phyloP scores from a whole-genome alignment of 2,113 vertebrate species.

The Brienomyrus longianalis region DNA sequence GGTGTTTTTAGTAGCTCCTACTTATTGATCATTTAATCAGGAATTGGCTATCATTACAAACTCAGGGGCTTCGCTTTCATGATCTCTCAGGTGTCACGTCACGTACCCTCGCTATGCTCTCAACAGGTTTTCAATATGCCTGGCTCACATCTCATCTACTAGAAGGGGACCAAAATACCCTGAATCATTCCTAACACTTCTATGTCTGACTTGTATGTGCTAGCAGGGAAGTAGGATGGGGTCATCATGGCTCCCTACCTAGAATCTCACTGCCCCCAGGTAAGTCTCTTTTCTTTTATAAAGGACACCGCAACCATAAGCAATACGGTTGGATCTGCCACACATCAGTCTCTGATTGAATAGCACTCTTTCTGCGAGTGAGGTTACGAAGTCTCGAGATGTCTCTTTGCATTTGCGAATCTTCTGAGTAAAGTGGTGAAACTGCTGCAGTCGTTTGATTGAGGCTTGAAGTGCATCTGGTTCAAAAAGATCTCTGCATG shows the following conservation, averaged over 20 bases:
- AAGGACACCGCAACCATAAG: neutral
- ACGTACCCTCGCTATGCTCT: neutral
- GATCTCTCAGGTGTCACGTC: neutral
- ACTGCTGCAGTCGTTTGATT: constrained; percentile 30
- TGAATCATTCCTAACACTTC: neutral
- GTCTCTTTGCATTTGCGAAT: constrained; percentile 31
- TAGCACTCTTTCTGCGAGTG: neutral
- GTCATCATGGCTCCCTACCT: neutral
- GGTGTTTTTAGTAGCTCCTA: neutral
- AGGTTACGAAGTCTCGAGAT: neutral
- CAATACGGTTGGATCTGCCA: neutral
- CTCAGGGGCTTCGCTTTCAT: neutral
- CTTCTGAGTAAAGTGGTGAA: constrained; percentile 49
- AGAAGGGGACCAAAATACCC: neutral
- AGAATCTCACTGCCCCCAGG: neutral
- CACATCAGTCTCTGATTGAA: neutral
- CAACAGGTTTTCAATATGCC: neutral
- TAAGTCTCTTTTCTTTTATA: neutral
- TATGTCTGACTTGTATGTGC: neutral
- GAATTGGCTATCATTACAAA: neutral
- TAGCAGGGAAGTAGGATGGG: neutral
- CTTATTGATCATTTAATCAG: neutral
- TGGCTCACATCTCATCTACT: neutral
- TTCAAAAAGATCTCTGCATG: constrained; percentile 31
- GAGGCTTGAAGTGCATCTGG: neutral